Conservation (phyloP, 2,113 vertebrate species). For the Deroptyus accipitrinus region DNA sequence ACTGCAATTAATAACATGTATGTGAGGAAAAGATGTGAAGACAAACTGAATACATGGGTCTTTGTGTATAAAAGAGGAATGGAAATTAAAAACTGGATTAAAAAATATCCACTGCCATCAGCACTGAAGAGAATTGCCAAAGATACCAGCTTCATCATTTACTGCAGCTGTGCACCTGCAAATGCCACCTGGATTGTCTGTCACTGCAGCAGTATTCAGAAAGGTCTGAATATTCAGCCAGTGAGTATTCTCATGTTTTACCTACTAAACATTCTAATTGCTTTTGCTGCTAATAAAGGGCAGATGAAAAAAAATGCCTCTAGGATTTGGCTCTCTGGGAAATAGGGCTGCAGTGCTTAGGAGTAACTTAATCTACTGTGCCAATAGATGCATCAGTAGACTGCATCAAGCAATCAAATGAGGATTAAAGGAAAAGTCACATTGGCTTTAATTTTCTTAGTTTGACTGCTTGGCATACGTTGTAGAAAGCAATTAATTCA, state of each 20-base stretch:
- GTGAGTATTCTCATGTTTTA: constrained; percentile 24
- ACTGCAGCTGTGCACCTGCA: constrained; percentile 40
- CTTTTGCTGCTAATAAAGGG: constrained; percentile 40
- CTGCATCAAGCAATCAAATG: constrained; percentile 63
- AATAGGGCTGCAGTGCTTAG: constrained; percentile 28
- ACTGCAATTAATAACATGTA: background rate
- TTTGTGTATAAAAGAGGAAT: background rate
- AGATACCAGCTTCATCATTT: constrained; percentile 9
- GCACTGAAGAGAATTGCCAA: background rate
- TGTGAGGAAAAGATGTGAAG: background rate
- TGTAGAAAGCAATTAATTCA: constrained; percentile 41
- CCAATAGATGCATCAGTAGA: constrained; percentile 26
- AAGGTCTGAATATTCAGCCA: constrained; percentile 28
- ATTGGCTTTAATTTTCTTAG: constrained; percentile 44
- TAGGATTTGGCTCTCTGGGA: constrained; percentile 22
- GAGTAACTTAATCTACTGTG: constrained; percentile 40
- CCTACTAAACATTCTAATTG: constrained; percentile 51
- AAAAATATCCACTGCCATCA: background rate
- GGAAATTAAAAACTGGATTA: background rate
- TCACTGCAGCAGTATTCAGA: background rate
- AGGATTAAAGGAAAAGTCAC: constrained; percentile 57
- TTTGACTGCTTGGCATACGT: constrained; percentile 27
- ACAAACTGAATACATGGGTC: background rate
- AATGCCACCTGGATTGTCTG: constrained; percentile 39
- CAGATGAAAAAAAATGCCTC: background rate